phyloP scores from a whole-genome alignment of 1,140 invertebrate species.

The Atta cephalotes region DNA sequence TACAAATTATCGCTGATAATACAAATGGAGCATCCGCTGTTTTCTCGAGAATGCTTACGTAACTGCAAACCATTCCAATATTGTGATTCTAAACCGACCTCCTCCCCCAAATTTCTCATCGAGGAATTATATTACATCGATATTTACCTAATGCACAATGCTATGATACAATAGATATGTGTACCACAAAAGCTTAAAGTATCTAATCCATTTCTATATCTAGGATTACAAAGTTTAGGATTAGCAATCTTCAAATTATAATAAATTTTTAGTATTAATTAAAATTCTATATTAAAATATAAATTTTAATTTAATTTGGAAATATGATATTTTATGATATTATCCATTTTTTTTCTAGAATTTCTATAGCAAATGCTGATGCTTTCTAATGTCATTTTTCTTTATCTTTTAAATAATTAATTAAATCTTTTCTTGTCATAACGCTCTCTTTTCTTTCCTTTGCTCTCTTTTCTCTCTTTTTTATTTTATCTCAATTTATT shows the following conservation, averaged over 20 bases:
- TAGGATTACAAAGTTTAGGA: background rate
- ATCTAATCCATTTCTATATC: slow-evolving; percentile 21
- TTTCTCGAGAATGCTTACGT: slow-evolving; percentile 28
- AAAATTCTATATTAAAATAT: slow-evolving; percentile 11
- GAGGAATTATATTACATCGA: slow-evolving; percentile 26
- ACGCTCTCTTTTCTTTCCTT: background rate
- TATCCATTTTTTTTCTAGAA: background rate
- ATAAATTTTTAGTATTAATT: slow-evolving; percentile 13
- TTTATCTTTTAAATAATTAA: background rate
- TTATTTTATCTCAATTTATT: background rate
- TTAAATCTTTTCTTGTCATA: background rate
- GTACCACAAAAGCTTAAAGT: background rate
- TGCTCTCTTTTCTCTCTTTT: background rate
- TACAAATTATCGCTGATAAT: slow-evolving; percentile 67
- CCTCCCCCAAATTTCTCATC: slow-evolving; percentile 25
- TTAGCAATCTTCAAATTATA: background rate
- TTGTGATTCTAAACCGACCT: slow-evolving; percentile 18
- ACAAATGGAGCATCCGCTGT: slow-evolving; percentile 36
- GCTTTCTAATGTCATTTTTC: background rate
- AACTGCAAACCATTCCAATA: slow-evolving; percentile 33
- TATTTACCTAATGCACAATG: background rate
- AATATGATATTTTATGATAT: background rate
- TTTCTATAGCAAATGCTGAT: background rate
- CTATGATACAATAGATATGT: background rate
- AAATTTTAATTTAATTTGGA: background rate